Conservation (phyloP, 2,113 vertebrate genomes). For the Sturnus vulgaris region DNA sequence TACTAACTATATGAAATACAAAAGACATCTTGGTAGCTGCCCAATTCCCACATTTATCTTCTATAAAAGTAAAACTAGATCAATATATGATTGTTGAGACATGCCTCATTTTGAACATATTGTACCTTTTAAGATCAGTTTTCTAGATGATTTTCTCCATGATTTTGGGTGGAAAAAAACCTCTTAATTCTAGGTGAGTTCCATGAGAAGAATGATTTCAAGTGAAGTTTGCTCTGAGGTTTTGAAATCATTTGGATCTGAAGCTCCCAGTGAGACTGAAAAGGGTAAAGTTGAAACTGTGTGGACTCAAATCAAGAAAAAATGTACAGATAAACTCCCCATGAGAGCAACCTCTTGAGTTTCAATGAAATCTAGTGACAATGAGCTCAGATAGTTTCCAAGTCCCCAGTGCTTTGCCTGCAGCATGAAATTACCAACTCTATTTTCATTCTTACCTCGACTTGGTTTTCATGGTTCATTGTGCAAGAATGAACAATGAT, state of each 20-base stretch:
- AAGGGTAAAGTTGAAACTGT: conserved; percentile 24
- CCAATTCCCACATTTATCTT: background rate
- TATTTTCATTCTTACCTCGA: conserved; percentile 56
- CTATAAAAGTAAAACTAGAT: background rate
- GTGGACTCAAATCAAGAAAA: conserved; percentile 30
- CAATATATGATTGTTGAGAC: background rate
- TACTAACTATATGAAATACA: background rate
- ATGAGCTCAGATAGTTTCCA: conserved; percentile 31
- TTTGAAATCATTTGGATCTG: conserved; percentile 1
- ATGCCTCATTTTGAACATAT: background rate
- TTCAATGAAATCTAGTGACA: conserved; percentile 37
- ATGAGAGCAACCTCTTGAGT: conserved; percentile 1
- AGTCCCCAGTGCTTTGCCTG: conserved; percentile 31
- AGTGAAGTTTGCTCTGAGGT: background rate
- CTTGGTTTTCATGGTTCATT: conserved; percentile 71
- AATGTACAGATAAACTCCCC: conserved; percentile 6
- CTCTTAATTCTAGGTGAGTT: background rate
- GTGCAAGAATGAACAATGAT: conserved; percentile 69
- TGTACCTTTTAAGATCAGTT: background rate
- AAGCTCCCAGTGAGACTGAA: conserved; percentile 11
- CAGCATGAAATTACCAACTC: conserved; percentile 43
- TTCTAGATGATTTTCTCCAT: background rate
- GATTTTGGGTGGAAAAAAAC: background rate
- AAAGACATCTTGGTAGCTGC: background rate
- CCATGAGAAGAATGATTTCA: background rate